Conservation (phyloP, 2,888 invertebrate genomes). For the Drosophila tripunctata region DNA sequence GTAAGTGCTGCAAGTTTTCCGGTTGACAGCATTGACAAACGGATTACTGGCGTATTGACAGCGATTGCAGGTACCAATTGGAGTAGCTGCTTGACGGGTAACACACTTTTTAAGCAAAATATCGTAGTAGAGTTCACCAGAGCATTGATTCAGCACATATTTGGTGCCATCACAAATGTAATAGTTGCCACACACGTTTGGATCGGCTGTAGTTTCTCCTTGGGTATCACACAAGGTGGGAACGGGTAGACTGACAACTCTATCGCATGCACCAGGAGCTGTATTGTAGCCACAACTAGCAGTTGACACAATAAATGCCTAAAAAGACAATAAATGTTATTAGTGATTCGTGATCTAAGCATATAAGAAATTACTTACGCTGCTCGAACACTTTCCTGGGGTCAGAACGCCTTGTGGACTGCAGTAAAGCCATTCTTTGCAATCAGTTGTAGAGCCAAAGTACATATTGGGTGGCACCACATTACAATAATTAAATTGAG, state of each 20-base stretch:
- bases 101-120: rapidly evolving
- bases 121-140: conserved; percentile 34
- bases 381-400: rapidly evolving
- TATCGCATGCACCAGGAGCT: conserved; percentile 30
- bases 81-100: conserved; percentile 19
- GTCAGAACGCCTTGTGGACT: neutral
- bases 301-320: conserved; percentile 4
- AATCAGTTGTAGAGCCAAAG: conserved; percentile 29
- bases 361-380: conserved; percentile 30
- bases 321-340: neutral
- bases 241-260: conserved; percentile 22
- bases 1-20: conserved; percentile 28
- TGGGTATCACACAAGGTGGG: neutral
- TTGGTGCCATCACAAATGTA: conserved; percentile 11
- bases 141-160: conserved; percentile 9
- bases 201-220: rapidly evolving
- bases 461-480: conserved; percentile 40
- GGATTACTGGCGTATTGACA: conserved; percentile 25
- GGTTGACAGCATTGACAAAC: conserved; percentile 48
- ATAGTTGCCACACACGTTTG: conserved; percentile 33
- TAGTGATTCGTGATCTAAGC: neutral
- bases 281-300: neutral
- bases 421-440: conserved; percentile 38
- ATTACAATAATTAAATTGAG: conserved; percentile 7
- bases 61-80: conserved; percentile 47